Evolutionary conservation across 1,140 invertebrate species (phyloP), one percentile per base, ranked within the genome.

Genomic region (Brachionus asplanchnoidis): DNA sequence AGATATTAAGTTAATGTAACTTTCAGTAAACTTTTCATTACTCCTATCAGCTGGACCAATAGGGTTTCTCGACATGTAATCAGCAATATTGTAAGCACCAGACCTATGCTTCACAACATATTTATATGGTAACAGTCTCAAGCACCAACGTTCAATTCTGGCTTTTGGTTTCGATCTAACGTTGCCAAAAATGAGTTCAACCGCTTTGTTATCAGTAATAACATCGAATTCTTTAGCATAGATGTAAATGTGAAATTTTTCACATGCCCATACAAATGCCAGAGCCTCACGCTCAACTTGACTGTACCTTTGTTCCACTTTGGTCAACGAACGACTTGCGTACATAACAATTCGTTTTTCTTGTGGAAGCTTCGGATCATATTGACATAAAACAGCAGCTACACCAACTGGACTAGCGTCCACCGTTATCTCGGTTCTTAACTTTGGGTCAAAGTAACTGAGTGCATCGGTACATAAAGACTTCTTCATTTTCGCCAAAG

Each of bases 311-410:
- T 42, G 68, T 84, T 89, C 88, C 3, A 86, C 46, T 26, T 32
- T 50, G 9, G n/a, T 26, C 28, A 84, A 68, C 23, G 53, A 53
- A n/a, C 80, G 32, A 7, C 87, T 88, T 6, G 86, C 87, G 92
- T n/a, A 87, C 53, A 60, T 60, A 20, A 60, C 53, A 60, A 60
- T 23, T 60, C 23, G n/a, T 60, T 60, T 60, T 60, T 60, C 53
- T 60, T 60, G n/a, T 90, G 26, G 14, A 23, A 4, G 46, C 26
- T 77, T 77, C 11, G 73, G 32, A 40, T 70, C 28, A 1, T 84
- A 77, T 77, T 91, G 90, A 28, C 87, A 85, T 11, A 92, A 40
- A 1, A 92, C 90, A 1, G 89, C 90, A 14, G 90, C 90, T 6
- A 91, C 26, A 1, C 89, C 90, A 75, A 86, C 86, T 6, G 87